Conservation (phyloP, 2,888 invertebrate species). For the Sphaerophoria taeniata region DNA sequence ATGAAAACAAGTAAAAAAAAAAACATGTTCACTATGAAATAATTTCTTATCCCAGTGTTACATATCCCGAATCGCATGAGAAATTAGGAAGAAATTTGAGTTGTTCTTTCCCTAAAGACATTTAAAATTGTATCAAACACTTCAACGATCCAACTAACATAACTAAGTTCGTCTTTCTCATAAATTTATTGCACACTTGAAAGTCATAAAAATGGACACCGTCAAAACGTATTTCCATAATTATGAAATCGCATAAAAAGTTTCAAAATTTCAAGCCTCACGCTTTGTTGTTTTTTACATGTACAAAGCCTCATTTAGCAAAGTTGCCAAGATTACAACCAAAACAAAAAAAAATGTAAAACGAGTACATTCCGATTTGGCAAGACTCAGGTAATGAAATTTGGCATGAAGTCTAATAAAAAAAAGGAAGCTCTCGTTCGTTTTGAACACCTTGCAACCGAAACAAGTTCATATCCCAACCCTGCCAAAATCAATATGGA, state of each 20-base stretch:
- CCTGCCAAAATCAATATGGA: slow-evolving; percentile 54
- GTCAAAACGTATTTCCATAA: slow-evolving; percentile 7
- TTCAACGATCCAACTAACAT: slow-evolving; percentile 8
- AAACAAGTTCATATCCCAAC: slow-evolving; percentile 33
- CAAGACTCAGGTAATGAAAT: slow-evolving; percentile 15
- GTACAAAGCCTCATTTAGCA: background rate
- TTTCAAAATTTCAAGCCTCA: background rate
- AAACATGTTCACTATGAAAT: too few relatives aligned
- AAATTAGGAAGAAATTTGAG: too few relatives aligned
- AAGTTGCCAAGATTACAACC: slow-evolving; percentile 9
- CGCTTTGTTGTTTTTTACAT: background rate
- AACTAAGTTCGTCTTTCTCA: background rate
- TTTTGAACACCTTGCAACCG: slow-evolving; percentile 44
- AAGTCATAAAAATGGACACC: slow-evolving; percentile 11
- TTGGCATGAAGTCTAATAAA: slow-evolving; percentile 33
- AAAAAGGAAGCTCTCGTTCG: slow-evolving; percentile 30
- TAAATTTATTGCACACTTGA: background rate
- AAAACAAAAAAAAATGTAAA: background rate
- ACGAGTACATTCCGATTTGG: slow-evolving; percentile 15
- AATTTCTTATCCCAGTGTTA: too few relatives aligned
- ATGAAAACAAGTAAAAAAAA: too few relatives aligned
- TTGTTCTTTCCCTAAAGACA: too few relatives aligned
- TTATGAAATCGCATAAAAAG: slow-evolving; percentile 19
- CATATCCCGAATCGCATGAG: too few relatives aligned
- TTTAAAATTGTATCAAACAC: too few relatives aligned